Percentiles rank a stretch among this genome's conserved stretches.
These are phyloP conservation scores for Rutpela maculata DNA, from an alignment of 2,888 invertebrate species.

Conservation along the genomic window DNA sequence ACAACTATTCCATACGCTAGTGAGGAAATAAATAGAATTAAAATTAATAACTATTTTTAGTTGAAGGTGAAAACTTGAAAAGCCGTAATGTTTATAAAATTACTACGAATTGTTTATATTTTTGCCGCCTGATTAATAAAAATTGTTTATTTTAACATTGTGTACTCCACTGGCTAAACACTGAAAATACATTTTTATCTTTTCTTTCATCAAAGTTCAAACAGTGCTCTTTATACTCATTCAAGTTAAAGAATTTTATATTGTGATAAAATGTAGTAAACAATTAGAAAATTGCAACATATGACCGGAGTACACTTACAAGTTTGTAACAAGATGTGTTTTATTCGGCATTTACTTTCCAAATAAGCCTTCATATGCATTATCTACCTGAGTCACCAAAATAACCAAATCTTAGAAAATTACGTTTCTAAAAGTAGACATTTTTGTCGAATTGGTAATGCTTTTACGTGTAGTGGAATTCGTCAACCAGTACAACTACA, in stretches of 20 bases:
- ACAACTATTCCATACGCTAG: too few species aligned
- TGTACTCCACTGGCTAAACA: neutral
- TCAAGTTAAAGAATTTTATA: neutral
- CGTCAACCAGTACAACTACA: neutral
- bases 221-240: neutral
- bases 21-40: neutral
- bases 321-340: neutral
- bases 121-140: neutral
- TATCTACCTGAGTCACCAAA: constrained; percentile 3
- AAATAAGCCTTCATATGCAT: neutral
- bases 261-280: neutral
- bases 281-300: neutral
- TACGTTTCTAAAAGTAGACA: neutral
- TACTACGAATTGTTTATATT: neutral
- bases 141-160: neutral
- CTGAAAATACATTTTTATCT: neutral
- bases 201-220: neutral
- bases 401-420: neutral
- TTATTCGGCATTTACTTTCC: neutral
- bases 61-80: neutral
- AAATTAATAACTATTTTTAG: constrained; percentile 2
- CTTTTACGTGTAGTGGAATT: neutral
- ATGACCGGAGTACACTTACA: neutral
- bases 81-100: neutral
- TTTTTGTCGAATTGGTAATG: neutral